Base-by-base conservation (phyloP, 2,888 invertebrate genomes). In the Bombylius major region DNA sequence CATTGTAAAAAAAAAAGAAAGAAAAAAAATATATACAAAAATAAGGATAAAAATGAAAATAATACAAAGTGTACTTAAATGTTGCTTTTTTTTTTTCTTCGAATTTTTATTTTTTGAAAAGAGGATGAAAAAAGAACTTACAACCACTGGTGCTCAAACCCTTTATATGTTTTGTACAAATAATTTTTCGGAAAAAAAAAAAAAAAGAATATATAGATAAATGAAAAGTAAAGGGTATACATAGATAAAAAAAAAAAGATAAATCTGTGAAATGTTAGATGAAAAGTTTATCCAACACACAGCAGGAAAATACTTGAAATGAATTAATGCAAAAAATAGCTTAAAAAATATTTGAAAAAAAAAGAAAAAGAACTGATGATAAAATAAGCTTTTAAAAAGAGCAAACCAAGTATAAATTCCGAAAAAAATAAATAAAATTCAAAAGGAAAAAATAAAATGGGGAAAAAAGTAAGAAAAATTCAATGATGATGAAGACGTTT, bases 181-280 rank as follows among this genome's bases (percentile, higher is more conserved):
- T 23, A 23, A 23, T 23, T 23, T 23, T 23, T 23, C 23, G 23
- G 33, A 9, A 52, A 33, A 52, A 42, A 36, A 33, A 32, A 44
- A 53, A 53, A 31, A 7, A 47, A 47, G 32, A 47, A 31, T 33
- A 47, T 34, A 47, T 4, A 23, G 39, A 53, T 47, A 47, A 31
- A 47, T 47, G 32, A 50, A 50, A 50, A 33, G 11, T 5, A 6
- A 39, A 32, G 36, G 9, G 9, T 8, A 36, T 9, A 1, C 7
- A 36, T 8, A 36, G 32, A 45, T n/a, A 12, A 32, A 51, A 44
- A 45, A 44, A 44, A 51, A 51, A 50, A 36, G 54, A 55, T 55
- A 55, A 55, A 55, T 55, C 36, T 50, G 31, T 46, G 46, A 55
- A n/a, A 55, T 46, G 32, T 23, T 23, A 55, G 50, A 55, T 34